These are phyloP conservation scores for Leptopilina syphax DNA, from an alignment of 2,888 invertebrate genomes.

Conservation along the genomic window DNA sequence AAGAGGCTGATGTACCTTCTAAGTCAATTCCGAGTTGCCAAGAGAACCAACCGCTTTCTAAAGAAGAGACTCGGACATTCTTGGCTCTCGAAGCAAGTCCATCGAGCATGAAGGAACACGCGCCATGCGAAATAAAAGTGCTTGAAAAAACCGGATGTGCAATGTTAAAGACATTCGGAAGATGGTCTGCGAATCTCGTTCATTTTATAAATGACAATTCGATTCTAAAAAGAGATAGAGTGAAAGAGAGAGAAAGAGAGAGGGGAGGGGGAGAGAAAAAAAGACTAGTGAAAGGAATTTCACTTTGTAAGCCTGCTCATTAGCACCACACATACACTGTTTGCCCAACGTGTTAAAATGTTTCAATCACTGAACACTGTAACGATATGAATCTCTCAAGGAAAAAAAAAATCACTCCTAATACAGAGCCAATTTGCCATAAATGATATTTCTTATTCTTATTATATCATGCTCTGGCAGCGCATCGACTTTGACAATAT, in stretches of 20 bases:
- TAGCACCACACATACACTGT: slow-evolving; percentile 14
- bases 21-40: slow-evolving; percentile 51
- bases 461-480: slow-evolving; percentile 10
- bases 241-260: not conserved
- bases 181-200: slow-evolving; percentile 5
- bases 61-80: slow-evolving; percentile 48
- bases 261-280: not conserved
- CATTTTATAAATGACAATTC: slow-evolving; percentile 5
- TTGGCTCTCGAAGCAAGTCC: slow-evolving; percentile 49
- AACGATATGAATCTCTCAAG: slow-evolving; percentile 24
- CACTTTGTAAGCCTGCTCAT: slow-evolving; percentile 22
- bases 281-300: slow-evolving; percentile 33
- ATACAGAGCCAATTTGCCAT: slow-evolving; percentile 18
- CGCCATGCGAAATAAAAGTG: slow-evolving; percentile 44
- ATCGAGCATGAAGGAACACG: slow-evolving; percentile 51
- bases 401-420: slow-evolving; percentile 14
- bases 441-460: not conserved
- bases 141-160: slow-evolving; percentile 51
- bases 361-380: slow-evolving; percentile 19
- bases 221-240: not conserved
- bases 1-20: slow-evolving; percentile 45
- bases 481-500: not conserved
- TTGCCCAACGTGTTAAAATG: slow-evolving; percentile 9
- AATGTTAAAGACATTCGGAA: slow-evolving; percentile 50
- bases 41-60: slow-evolving; percentile 56